Percentiles rank a stretch among this genome's conserved stretches.
These are phyloP conservation scores for Torymus aiolomorphi DNA, from an alignment of 2,888 invertebrate genomes.

Conservation along the genomic window DNA sequence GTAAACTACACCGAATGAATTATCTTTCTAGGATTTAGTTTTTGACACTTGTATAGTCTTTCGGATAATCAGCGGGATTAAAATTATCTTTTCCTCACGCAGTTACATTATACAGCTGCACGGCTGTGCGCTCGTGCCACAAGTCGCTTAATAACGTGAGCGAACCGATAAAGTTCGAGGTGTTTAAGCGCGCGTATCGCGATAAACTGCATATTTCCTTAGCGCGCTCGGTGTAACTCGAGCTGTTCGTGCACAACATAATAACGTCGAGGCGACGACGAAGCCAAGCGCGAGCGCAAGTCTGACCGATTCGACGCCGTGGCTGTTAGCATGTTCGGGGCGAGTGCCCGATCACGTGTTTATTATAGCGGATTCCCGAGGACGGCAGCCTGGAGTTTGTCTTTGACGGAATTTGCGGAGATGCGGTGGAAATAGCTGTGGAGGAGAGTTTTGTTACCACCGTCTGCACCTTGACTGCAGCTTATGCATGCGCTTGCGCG, in stretches of 20 bases:
- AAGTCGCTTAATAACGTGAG: constrained; percentile 38
- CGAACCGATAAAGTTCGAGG: constrained; percentile 56
- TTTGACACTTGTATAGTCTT: too few species aligned
- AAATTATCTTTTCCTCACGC: not conserved
- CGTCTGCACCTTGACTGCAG: not conserved
- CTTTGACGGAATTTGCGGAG: constrained; percentile 28
- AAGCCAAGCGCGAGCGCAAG: not conserved
- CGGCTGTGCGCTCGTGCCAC: not conserved
- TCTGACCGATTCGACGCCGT: too few species aligned
- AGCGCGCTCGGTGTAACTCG: constrained; percentile 51
- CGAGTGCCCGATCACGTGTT: constrained; percentile 7
- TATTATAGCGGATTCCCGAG: constrained; percentile 34
- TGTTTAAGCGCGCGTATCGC: constrained; percentile 53
- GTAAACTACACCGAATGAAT: too few species aligned
- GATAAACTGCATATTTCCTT: constrained; percentile 53
- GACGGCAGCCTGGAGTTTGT: constrained; percentile 28
- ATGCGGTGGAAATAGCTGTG: constrained; percentile 33
- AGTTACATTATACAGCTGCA: constrained; percentile 5
- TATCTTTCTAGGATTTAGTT: too few species aligned
- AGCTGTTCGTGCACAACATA: constrained; percentile 7
- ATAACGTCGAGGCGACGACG: constrained; percentile 19
- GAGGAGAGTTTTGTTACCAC: constrained; percentile 10
- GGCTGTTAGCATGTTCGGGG: too few species aligned
- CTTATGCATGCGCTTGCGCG: too few species aligned
- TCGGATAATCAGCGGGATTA: too few species aligned